Conservation (phyloP, 92 coral and sea anemone species). For the Pocillopora grandis region DNA sequence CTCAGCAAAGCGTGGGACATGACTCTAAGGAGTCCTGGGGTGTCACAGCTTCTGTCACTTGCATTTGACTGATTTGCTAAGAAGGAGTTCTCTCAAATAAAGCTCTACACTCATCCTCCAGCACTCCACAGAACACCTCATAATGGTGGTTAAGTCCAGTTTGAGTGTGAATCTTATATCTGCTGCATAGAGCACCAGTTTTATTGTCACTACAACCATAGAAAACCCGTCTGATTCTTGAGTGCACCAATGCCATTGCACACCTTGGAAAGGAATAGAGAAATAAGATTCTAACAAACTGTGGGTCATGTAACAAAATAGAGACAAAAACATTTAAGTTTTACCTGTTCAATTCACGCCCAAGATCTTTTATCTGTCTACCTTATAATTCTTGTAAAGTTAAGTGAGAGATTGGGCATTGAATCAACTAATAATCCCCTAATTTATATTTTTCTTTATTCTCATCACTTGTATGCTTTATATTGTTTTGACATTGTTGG, state of each 20-base stretch:
- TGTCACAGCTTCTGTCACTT: too few relatives aligned
- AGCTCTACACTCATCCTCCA: slow-evolving; percentile 65
- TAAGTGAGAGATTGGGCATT: too few relatives aligned
- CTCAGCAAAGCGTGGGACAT: too few relatives aligned
- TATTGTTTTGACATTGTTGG: too few relatives aligned
- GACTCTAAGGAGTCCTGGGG: too few relatives aligned
- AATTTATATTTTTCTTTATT: too few relatives aligned
- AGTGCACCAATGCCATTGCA: slow-evolving; percentile 96
- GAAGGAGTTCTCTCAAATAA: not conserved
- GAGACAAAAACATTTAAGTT: not conserved
- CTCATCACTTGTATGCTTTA: too few relatives aligned
- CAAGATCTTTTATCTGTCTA: not conserved
- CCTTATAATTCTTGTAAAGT: too few relatives aligned
- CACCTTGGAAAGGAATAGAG: slow-evolving; percentile 64
- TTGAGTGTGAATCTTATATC: slow-evolving; percentile 79
- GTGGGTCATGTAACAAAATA: not conserved
- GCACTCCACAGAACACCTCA: slow-evolving; percentile 79
- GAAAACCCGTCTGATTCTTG: slow-evolving; percentile 90
- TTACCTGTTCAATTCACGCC: not conserved
- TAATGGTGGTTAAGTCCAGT: slow-evolving; percentile 90
- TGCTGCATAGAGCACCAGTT: slow-evolving; percentile 84
- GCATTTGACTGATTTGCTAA: not conserved
- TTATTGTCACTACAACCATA: slow-evolving; percentile 64
- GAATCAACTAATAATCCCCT: too few relatives aligned
- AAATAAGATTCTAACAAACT: not conserved